Base-by-base conservation (phyloP, 2,888 invertebrate species). In the Noctuana brunneofusca region DNA sequence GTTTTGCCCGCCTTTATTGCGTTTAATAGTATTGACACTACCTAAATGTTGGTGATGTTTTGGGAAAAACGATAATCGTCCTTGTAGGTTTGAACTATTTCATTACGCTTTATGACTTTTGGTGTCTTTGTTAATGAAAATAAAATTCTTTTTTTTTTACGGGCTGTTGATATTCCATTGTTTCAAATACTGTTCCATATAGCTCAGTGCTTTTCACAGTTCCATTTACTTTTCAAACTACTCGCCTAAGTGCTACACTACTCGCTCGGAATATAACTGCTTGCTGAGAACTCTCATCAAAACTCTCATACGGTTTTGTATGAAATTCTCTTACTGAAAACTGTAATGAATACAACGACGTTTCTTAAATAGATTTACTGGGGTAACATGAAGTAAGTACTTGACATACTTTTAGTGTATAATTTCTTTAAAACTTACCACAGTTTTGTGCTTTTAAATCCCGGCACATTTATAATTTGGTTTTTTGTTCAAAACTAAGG, bases 211-310 rank as follows among this genome's bases (percentile, higher is more conserved):
- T 58, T 58, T 59, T 50, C 38, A 38, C 22, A 53, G 59, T 60
- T 60, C 54, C 60, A 48, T 54, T 60, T 48, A 38, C 54, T 54
- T 43, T 58, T 60, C 35, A 48, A 60, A 62, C 59, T 53, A 46
- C 30, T n/a, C 30, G 18, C 48, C 14, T 38, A 48, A 60, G 60
- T 48, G 60, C 48, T 50, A 14, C 30, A 27, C 50, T 50, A 50
- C 20, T 38, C 38, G 46, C 38, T 30, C 32, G 35, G 43, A 55
- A 38, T 56, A 49, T 50, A 41, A 46, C 32, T 62, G 24, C 49
- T 56, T 55, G 43, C 32, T 27, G 46, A 30, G 30, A 62, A 62
- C 55, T 62, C 4, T 38, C 30, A 30, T 62, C 11, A 38, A 24
- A 38, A 41, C 30, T 48, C 48, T 53, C 54, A 24, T 38, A 54